Evolutionary conservation across 1,140 invertebrate species (phyloP).

Genomic region (Oscheius sp.): DNA sequence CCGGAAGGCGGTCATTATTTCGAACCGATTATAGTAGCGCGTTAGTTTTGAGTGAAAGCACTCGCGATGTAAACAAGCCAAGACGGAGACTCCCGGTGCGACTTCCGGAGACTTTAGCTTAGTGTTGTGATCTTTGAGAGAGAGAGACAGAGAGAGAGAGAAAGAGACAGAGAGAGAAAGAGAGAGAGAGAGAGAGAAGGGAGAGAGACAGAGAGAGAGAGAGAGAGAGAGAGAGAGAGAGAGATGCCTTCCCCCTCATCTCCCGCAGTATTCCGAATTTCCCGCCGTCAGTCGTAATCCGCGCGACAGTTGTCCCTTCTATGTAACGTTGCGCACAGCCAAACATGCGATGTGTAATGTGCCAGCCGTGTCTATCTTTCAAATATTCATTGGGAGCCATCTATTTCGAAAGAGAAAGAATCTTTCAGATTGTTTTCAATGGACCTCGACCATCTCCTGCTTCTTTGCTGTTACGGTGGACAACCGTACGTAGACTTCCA

Average conservation of each 20-base stretch:
- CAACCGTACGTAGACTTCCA: conserved; percentile 1
- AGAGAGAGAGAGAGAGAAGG: background rate
- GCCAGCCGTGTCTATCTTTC: background rate
- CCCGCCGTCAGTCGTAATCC: background rate
- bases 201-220: background rate
- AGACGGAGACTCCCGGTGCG: too few species aligned
- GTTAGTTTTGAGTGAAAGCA: too few species aligned
- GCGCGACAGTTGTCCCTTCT: conserved; percentile 1
- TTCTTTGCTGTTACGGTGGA: conserved; percentile 1
- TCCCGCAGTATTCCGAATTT: background rate
- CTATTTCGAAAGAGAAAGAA: too few species aligned
- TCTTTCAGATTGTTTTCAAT: background rate
- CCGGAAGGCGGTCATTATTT: too few species aligned
- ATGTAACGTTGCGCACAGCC: conserved; percentile 7
- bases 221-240: background rate
- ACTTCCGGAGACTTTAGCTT: too few species aligned
- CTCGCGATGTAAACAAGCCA: too few species aligned
- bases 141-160: background rate
- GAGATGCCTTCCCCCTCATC: background rate
- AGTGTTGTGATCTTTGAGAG: background rate
- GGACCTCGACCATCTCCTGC: background rate
- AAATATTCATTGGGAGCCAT: background rate
- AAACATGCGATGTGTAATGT: background rate
- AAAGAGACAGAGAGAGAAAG: background rate
- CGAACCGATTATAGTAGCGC: too few species aligned